Percentiles rank a stretch among this genome's conserved stretches.
These are phyloP conservation scores for Semnopithecus entellus DNA, from an alignment of 2,113 vertebrate genomes.

Conservation along the genomic window DNA sequence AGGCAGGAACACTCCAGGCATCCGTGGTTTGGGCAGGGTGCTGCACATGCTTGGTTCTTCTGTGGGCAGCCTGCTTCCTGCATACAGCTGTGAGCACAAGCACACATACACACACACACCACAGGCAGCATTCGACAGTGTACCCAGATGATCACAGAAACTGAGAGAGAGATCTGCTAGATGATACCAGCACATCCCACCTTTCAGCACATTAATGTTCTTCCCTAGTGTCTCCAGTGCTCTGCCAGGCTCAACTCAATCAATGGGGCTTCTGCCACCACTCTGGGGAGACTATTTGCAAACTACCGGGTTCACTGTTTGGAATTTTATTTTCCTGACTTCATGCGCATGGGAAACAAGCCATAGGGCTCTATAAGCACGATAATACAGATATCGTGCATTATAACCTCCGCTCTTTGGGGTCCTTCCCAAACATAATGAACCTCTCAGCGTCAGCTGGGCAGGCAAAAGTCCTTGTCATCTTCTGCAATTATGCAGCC, in stretches of 20 bases:
- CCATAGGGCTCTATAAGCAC: neutral
- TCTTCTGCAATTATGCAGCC: constrained; percentile 56
- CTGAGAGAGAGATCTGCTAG: neutral
- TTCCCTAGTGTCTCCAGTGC: neutral
- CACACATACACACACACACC: constrained; percentile 26
- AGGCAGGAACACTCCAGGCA: neutral
- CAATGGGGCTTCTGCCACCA: constrained; percentile 42
- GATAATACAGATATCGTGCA: neutral
- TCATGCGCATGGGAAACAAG: neutral
- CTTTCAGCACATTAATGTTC: neutral
- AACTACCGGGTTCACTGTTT: neutral
- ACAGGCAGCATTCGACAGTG: neutral
- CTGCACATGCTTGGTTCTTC: neutral
- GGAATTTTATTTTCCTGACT: neutral
- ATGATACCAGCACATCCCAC: neutral
- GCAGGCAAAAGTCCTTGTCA: constrained; percentile 43
- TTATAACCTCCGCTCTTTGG: neutral
- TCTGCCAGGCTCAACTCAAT: constrained; percentile 21
- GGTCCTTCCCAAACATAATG: neutral
- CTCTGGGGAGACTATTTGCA: constrained; percentile 30
- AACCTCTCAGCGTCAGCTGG: neutral
- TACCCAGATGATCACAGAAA: constrained; percentile 36
- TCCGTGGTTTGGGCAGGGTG: neutral
- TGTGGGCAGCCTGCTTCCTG: constrained; percentile 46
- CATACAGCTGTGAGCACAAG: constrained; percentile 38